Evolutionary conservation across 2,113 vertebrate species (phyloP), one percentile per base, ranked within the genome.

Genomic region (Pao palembangensis): DNA sequence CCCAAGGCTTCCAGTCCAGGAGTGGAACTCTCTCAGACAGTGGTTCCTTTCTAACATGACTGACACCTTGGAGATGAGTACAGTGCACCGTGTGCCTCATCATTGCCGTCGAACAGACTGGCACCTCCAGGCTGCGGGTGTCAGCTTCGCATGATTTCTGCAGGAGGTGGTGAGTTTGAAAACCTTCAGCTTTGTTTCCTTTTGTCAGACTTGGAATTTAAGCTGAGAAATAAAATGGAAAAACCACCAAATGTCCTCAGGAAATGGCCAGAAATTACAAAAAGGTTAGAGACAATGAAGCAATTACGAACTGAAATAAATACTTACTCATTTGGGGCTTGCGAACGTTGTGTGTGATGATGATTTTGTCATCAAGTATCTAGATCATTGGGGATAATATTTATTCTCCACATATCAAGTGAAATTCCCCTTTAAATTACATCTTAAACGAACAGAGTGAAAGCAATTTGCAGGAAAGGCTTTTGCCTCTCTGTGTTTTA

Each of bases 401-500:
- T 12, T 38, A 28, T 28, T 28, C 25, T 28, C 6, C 25, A 28
- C 25, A 28, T 28, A 38, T 38, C 34, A 38, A 12, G 8, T 38
- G 34, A 38, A 69, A 50, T 10, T 43, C 20, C 38, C 60, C 8
- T 75, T 51, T 44, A 62, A 60, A 63, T 71, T 47, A 8, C 53
- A 59, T 73, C 69, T 78, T 69, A 65, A 75, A 71, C 69, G 51
- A 69, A 28, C 63, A 51, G 81, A 76, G 77, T 68, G 81, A 81
- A 87, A 75, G 61, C 61, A 79, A 78, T 78, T 47, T 62, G 38
- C 67, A 65, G 53, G 66, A 73, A 79, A 73, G 77, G 63, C 64
- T 58, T 85, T 69, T 75, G 69, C 67, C 42, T 57, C 55, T 73
- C 11, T 20, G 4, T 83, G 85, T 76, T 88, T 86, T 80, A 84